Evolutionary conservation across 1,140 invertebrate species (phyloP).

Genomic region (Drosophila albomicans): DNA sequence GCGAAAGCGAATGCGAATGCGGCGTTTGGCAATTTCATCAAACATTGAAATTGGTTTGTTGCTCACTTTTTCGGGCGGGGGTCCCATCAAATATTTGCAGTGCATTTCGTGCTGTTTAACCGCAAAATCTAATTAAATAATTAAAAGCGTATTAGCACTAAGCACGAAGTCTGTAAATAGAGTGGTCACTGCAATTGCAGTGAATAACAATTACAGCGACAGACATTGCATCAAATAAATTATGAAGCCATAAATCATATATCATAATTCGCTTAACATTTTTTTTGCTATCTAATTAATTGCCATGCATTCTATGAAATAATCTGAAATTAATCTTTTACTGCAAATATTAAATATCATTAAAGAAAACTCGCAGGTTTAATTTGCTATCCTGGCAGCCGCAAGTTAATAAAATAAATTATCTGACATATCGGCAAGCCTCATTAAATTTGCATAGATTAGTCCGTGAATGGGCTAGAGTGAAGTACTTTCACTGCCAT

Average conservation of each 20-base stretch:
- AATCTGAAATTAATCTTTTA: not conserved
- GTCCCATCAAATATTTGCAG: constrained; percentile 30
- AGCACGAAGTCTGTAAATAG: not conserved
- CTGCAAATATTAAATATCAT: no score
- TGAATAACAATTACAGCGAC: not conserved
- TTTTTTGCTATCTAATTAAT: no score
- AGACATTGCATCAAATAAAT: not conserved
- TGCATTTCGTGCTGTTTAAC: constrained; percentile 50
- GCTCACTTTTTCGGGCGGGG: constrained; percentile 30
- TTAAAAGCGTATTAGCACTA: constrained; percentile 58
- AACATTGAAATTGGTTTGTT: constrained; percentile 61
- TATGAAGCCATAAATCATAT: not conserved
- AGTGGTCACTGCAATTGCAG: constrained; percentile 11
- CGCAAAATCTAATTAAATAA: constrained; percentile 63
- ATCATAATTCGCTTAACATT: not conserved
- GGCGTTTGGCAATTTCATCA: constrained; percentile 41
- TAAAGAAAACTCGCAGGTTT: no score
- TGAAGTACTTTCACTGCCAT: constrained; percentile 28
- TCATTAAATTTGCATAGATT: constrained; percentile 34
- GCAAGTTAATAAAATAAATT: constrained; percentile 3
- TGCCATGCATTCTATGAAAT: not conserved
- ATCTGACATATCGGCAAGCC: not conserved
- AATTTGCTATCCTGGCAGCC: not conserved
- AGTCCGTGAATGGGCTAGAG: constrained; percentile 2
- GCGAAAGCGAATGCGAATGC: constrained; percentile 44